A percentile compares a stretch with the other conserved stretches of the same genome.
Evolutionary conservation across 2,888 invertebrate species (phyloP).

Genomic region (Strigamia transsilvanica): DNA sequence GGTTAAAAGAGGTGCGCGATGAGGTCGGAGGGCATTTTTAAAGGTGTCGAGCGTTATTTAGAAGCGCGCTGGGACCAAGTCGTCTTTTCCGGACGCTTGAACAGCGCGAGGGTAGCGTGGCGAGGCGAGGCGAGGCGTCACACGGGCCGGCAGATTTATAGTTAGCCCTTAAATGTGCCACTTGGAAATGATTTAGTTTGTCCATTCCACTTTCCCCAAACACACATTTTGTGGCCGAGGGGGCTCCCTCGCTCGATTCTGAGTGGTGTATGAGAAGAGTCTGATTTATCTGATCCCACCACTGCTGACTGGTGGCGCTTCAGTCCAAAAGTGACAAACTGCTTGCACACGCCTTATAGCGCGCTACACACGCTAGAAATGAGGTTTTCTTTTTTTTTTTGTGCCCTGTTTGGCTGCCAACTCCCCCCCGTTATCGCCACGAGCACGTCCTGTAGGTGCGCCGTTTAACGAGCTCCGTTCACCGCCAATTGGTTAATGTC

Average conservation of each 20-base stretch:
- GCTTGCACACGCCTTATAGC: neutral
- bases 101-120: neutral
- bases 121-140: conserved; percentile 36
- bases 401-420: no score
- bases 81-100: conserved; percentile 41
- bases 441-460: conserved; percentile 34
- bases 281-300: conserved; percentile 44
- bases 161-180: conserved; percentile 53
- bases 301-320: conserved; percentile 18
- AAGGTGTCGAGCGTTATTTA: conserved; percentile 29
- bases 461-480: conserved; percentile 46
- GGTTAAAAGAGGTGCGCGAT: conserved; percentile 14
- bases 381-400: no score
- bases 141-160: conserved; percentile 46
- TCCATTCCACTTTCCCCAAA: conserved; percentile 55
- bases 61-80: conserved; percentile 24
- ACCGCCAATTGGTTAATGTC: conserved; percentile 43
- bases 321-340: conserved; percentile 34
- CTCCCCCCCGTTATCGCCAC: conserved; percentile 21
- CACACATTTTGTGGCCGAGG: conserved; percentile 53
- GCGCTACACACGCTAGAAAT: neutral
- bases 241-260: conserved; percentile 24
- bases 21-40: conserved; percentile 15
- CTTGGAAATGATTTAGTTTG: conserved; percentile 54
- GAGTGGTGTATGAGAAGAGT: conserved; percentile 27